phyloP scores from a whole-genome alignment of 2,888 invertebrate species.

The Drosophila mulleri region DNA sequence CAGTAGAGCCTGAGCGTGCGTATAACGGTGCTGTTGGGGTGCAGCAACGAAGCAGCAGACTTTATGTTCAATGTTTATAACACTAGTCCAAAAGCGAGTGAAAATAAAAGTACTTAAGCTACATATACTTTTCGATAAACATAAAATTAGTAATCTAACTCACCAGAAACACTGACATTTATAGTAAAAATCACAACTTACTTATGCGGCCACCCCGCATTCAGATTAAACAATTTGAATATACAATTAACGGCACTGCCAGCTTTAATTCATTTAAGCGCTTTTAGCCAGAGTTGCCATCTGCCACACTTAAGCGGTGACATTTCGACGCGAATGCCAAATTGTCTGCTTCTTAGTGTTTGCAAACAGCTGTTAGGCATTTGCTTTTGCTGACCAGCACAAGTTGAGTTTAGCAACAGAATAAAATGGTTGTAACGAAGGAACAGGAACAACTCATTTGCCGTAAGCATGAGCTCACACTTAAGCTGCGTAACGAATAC shows the following conservation, averaged over 20 bases:
- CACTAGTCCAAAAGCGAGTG: not conserved
- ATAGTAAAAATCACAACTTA: not conserved
- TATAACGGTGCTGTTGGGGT: slow-evolving; percentile 47
- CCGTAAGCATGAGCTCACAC: slow-evolving; percentile 82
- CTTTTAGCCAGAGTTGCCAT: slow-evolving; percentile 22
- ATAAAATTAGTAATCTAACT: slow-evolving; percentile 1
- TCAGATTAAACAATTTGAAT: slow-evolving; percentile 24
- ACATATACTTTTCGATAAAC: not conserved
- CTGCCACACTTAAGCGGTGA: not conserved
- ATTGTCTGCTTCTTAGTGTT: slow-evolving; percentile 35
- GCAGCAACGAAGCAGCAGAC: slow-evolving; percentile 70
- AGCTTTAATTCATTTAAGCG: slow-evolving; percentile 8
- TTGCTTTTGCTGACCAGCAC: slow-evolving; percentile 36
- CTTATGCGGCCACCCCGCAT: not conserved
- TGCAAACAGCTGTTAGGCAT: slow-evolving; percentile 51
- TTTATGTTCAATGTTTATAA: slow-evolving; percentile 38
- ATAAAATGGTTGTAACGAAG: slow-evolving; percentile 64
- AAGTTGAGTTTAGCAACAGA: slow-evolving; percentile 22
- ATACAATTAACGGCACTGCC: slow-evolving; percentile 34
- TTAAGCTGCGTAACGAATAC: slow-evolving; percentile 88
- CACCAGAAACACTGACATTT: not conserved
- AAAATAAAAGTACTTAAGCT: slow-evolving; percentile 23
- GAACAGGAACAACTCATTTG: slow-evolving; percentile 76
- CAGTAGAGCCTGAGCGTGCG: slow-evolving; percentile 47
- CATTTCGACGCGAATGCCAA: slow-evolving; percentile 33